Evolutionary conservation across 2,113 vertebrate species (phyloP), one percentile per base, ranked within the genome.

Genomic region (Pomatorhinus ruficollis): DNA sequence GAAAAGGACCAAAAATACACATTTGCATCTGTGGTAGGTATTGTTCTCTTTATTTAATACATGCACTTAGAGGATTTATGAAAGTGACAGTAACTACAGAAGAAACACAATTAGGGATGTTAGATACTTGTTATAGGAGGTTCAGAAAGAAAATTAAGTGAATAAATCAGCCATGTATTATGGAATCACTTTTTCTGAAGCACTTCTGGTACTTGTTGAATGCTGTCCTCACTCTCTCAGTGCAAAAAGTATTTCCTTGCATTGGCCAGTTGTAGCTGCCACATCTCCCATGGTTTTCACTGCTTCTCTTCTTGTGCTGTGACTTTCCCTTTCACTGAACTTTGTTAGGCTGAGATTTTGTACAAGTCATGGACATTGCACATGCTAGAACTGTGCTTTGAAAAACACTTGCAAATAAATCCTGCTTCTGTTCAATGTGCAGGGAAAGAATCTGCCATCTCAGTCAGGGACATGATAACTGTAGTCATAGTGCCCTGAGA

Each of bases 1-100:
- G 99, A 99, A 71, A 99, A 99, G 95, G 99, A 99, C 93, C 99
- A 99, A 97, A 98, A 98, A 97, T 99, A 99, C 4, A 94, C 97
- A 1, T 99, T 99, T 93, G 99, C 99, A 8, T 98, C 99, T 8
- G 98, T 99, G 98, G 99, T 99, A 93, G 64, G 99, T 98, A 37
- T 64, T 71, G 22, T 59, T 83, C 47, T 83, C 10, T 35, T 57
- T 60, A 19, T 63, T 78, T 63, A 28, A 72, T 59, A 44, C 4
- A 7, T 64, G 44, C 4, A n/a, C 24, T 27, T 23, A 2, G 33
- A 54, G 15, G 64, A 72, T 81, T 74, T 47, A 16, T 64, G 23
- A 31, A 95, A 56, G 39, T 39, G 49, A 47, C 11, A 20, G 24
- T 57, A 75, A 64, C 31, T 57, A 20, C n/a, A 71, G 44, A 64